A percentile compares a stretch with the other conserved stretches of the same genome.
phyloP scores from a whole-genome alignment of 2,888 invertebrate genomes.

The Metallyticus violacea region DNA sequence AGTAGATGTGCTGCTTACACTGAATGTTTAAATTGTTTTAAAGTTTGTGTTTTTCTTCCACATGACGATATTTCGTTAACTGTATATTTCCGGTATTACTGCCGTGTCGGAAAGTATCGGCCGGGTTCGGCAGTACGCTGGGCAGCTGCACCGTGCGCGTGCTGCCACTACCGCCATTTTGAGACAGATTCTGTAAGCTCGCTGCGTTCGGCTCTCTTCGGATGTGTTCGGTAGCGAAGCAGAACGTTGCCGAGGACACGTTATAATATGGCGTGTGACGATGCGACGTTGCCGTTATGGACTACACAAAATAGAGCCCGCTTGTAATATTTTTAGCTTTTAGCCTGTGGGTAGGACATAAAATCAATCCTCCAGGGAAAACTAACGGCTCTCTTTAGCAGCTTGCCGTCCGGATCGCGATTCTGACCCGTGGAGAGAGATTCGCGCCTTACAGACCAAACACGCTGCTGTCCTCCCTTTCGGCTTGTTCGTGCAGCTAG shows the following conservation, averaged over 20 bases:
- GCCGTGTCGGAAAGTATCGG: not conserved
- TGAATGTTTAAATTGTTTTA: not conserved
- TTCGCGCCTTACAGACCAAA: not conserved
- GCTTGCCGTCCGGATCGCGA: not conserved
- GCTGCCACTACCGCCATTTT: slow-evolving; percentile 17
- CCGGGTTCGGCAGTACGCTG: not conserved
- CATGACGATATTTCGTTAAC: not conserved
- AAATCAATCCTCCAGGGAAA: not conserved
- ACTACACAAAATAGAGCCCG: not conserved
- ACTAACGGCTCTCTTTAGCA: not conserved
- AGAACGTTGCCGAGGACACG: not conserved
- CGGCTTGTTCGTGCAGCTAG: not conserved
- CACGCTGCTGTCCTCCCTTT: not conserved
- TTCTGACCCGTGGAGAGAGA: not conserved
- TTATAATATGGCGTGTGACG: not conserved
- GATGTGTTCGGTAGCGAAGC: not conserved
- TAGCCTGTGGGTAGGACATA: not conserved
- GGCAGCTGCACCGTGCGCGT: not conserved
- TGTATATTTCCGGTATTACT: not conserved
- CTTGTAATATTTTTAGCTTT: not conserved
- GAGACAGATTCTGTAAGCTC: not conserved
- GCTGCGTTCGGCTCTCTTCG: not conserved
- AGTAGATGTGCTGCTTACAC: not conserved
- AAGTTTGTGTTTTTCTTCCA: not conserved
- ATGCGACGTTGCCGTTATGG: not conserved